Base-by-base conservation (phyloP, 2,113 vertebrate species). In the Panthera leo region DNA sequence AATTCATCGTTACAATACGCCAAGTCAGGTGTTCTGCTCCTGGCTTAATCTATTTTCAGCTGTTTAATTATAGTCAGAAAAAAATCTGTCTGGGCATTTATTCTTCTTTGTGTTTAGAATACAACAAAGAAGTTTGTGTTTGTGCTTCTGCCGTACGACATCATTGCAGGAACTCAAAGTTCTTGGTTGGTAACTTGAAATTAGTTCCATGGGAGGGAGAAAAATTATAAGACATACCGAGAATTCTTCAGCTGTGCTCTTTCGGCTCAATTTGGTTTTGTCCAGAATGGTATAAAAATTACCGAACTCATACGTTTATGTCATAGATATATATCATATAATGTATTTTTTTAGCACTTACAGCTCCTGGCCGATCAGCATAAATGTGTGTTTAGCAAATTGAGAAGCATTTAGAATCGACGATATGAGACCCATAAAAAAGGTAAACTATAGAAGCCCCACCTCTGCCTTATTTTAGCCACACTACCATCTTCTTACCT, bases 401-500 rank as follows among this genome's bases (percentile, higher is more conserved):
- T 78, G 31, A 85, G 71, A 89, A 83, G 58, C 71, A 10, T 88
- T 95, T 94, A 89, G 79, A 94, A 91, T 0, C 39, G 8, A 96
- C 73, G n/a, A 70, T 11, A 21, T 70, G n/a, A 80, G 34, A 87
- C 12, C 76, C 27, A 90, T 5, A 51, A 34, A 36, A 78, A 75
- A 67, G 31, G 65, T 68, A 25, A 31, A 89, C 71, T 15, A 86
- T 36, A 51, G 36, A 58, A 94, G 13, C 12, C 5, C 19, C 68
- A 39, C 13, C 34, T n/a, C 51, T 92, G 53, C 9, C 45, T 85
- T 18, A 29, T 45, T 93, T 76, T 68, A 42, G 1, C 6, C 4
- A 85, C 5, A 76, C 53, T 4, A 58, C 25, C 1, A 68, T 39
- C 23, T 95, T 90, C 98, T 98, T 98, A 99, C 99, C 99, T 99